Base-by-base conservation (phyloP, 2,113 vertebrate genomes). In the Reinhardtius hippoglossoides region DNA sequence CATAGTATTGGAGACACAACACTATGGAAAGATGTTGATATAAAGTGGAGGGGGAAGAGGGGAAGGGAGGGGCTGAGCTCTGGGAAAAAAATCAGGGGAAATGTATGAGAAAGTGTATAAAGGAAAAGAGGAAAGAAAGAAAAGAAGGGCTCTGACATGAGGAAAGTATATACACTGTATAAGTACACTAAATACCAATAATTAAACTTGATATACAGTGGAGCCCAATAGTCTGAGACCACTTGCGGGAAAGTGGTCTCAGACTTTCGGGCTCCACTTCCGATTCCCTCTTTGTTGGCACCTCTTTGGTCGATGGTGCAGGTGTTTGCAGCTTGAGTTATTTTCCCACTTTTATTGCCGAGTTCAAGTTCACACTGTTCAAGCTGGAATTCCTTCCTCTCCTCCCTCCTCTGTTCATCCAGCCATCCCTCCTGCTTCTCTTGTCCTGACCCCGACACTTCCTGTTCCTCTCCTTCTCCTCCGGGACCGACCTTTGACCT, bases 391-490 rank as follows among this genome's bases (percentile, higher is more conserved):
- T 37, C 16, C 16, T 37, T 69, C 48, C 48, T 56, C 63, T 60
- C 14, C 60, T 67, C 60, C 46, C 65, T 54, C 10, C 52, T 59
- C 56, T 42, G 65, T 80, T 74, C 77, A 82, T 80, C 59, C 81
- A 44, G 59, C 65, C 78, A 26, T 69, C 71, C 61, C 21, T 65
- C 44, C 63, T 27, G 50, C 67, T 58, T 79, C 76, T 83, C 70
- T 70, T 48, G 35, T 74, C 76, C 74, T 76, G 87, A 89, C 80
- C 83, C 81, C 42, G 6, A 58, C 82, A 88, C 85, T 89, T 93
- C 89, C 92, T 92, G 82, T 89, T 91, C 84, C 82, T 85, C 81
- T 88, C 72, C 57, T 61, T 26, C 70, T 82, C 85, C 89, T 56
- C 90, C 86, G 78, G 70, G 63, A 80, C 67, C 42, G 65, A 90